Evolutionary conservation across 1,140 invertebrate species (phyloP).

Genomic region (Spodoptera litura): DNA sequence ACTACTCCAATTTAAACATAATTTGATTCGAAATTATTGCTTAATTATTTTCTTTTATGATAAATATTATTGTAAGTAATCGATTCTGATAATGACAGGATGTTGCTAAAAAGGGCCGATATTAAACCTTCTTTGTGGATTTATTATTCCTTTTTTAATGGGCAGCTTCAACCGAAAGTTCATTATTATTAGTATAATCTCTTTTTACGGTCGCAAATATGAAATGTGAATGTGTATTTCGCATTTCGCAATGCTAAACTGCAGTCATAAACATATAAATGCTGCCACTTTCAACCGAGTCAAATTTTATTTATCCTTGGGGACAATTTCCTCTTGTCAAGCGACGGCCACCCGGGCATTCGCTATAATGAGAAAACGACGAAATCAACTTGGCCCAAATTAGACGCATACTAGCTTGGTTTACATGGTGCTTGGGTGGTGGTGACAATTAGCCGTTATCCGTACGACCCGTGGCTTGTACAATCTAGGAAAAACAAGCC

Average conservation of each 20-base stretch:
- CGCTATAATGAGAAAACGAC: constrained; percentile 81
- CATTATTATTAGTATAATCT: constrained; percentile 2
- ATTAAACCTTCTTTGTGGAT: background rate
- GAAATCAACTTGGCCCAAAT: constrained; percentile 79
- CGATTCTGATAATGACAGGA: constrained; percentile 24
- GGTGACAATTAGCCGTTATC: background rate
- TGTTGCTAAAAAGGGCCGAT: background rate
- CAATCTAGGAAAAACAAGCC: no score
- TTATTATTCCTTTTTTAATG: background rate
- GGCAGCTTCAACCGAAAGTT: background rate
- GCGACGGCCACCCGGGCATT: constrained; percentile 80
- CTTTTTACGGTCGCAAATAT: constrained; percentile 7
- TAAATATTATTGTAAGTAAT: constrained; percentile 43
- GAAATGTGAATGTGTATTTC: constrained; percentile 7
- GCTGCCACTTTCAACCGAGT: constrained; percentile 73
- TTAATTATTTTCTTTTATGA: constrained; percentile 43
- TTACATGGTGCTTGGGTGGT: constrained; percentile 61
- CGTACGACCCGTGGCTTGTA: no score
- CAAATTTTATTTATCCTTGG: constrained; percentile 82
- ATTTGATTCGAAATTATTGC: constrained; percentile 47
- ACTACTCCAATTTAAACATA: constrained; percentile 49
- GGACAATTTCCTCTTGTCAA: constrained; percentile 83
- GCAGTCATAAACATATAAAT: constrained; percentile 77
- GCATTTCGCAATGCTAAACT: constrained; percentile 55
- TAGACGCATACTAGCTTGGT: constrained; percentile 69